Base-by-base conservation (phyloP, 2,797 vertebrate species). In the Sebastes hubbsi region DNA sequence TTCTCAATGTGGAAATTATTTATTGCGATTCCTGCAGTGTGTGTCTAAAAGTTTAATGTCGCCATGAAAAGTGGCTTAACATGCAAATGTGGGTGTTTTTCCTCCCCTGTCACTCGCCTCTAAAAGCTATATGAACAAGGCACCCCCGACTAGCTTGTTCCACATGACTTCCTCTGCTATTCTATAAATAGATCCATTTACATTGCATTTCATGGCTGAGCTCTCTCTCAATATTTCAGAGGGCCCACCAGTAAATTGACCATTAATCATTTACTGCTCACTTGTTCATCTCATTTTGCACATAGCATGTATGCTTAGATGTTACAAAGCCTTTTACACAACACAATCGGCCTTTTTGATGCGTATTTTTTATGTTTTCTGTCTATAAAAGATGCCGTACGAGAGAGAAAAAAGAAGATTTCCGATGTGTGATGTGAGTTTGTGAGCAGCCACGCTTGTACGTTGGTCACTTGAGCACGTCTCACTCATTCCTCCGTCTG, bases 161-260 rank as follows among this genome's bases (percentile, higher is more conserved):
- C 91, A 83, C 92, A 86, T 67, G 81, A 83, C 87, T 87, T 92
- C 89, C 80, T 77, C 81, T 86, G 81, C 80, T 14, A 1, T 24
- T 4, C 91, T 94, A 94, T 92, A 94, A 93, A 95, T 94, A 93
- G 87, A 90, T 78, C 82, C 89, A 92, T 93, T 92, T 93, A 92
- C 91, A 90, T 91, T 90, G 87, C 90, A 94, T 94, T 93, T 92
- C 90, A 94, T 88, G 91, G 89, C 89, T 89, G 89, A 92, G 86
- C 85, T 90, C 67, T 20, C 84, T 78, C 83, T 94, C 91, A 93
- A 93, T 91, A 94, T 94, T 93, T 94, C 84, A 93, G 78, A 87
- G 84, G 70, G 36, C 83, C 87, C 83, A 82, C 75, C 72, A 84
- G 89, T 91, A 92, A 93, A 93, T 89, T 91, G 75, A 93, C 61